These are phyloP conservation scores for Serrognathus titanus DNA, from an alignment of 2,888 invertebrate species.

Conservation along the genomic window DNA sequence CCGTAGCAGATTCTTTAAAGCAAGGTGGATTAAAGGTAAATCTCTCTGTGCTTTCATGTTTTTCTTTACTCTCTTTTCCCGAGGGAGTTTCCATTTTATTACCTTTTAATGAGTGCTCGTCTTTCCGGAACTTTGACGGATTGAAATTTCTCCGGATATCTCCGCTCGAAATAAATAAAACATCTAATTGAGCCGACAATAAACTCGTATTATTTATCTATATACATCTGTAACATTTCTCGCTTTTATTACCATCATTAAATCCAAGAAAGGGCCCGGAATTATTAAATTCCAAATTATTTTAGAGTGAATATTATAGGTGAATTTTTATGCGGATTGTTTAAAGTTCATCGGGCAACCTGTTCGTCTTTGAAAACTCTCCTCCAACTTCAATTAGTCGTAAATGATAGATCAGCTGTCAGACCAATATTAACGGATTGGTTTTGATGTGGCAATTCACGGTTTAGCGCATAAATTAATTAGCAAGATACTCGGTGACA, in stretches of 20 bases:
- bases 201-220: too few relatives aligned
- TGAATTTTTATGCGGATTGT: too few relatives aligned
- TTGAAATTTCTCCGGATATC: not conserved
- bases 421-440: conserved; percentile 41
- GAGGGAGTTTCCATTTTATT: conserved; percentile 24
- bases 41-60: conserved; percentile 24
- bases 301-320: too few relatives aligned
- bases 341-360: too few relatives aligned
- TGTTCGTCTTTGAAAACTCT: conserved; percentile 27
- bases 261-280: too few relatives aligned
- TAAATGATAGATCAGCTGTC: conserved; percentile 44
- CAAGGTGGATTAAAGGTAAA: conserved; percentile 24
- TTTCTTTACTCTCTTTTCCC: conserved; percentile 21
- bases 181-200: too few relatives aligned
- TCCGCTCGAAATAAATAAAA: not conserved
- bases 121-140: conserved; percentile 7
- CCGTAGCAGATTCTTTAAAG: conserved; percentile 2
- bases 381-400: conserved; percentile 35
- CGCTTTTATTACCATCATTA: too few relatives aligned
- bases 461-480: conserved; percentile 40
- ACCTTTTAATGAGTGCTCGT: conserved; percentile 24
- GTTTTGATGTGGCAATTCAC: conserved; percentile 37
- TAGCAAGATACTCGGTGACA: conserved; percentile 27
- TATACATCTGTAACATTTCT: too few relatives aligned
- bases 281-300: too few relatives aligned